Evolutionary conservation across 2,888 invertebrate genomes (phyloP).

Genomic region (Tachina grossa): DNA sequence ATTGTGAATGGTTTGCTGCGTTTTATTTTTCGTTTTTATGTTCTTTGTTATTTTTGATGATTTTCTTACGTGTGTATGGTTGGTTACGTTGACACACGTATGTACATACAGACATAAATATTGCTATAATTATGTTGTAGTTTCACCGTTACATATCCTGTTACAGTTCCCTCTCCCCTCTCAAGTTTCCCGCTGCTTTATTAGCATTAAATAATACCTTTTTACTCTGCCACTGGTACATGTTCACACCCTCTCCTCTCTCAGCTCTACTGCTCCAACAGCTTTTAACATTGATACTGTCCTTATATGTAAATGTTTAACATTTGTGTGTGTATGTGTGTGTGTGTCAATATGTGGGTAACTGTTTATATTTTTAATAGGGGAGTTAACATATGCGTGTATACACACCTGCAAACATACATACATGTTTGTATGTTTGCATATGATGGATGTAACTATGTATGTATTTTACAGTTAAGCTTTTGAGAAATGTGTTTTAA

Average conservation of each 20-base stretch:
- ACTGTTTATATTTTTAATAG: conserved; percentile 13
- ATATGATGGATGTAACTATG: neutral
- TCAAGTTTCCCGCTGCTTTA: neutral
- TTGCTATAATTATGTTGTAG: neutral
- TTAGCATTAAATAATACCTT: conserved; percentile 10
- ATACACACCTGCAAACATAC: neutral
- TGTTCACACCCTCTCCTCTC: conserved; percentile 21
- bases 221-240: conserved; percentile 7
- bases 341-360: neutral
- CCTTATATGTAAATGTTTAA: neutral
- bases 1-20: conserved; percentile 31
- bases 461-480: conserved; percentile 16
- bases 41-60: conserved; percentile 14
- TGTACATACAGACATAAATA: neutral
- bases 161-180: neutral
- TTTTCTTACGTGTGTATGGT: neutral
- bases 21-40: conserved; percentile 4
- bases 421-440: neutral
- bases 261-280: neutral
- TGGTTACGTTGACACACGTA: conserved; percentile 1
- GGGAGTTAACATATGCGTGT: neutral
- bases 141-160: conserved; percentile 41
- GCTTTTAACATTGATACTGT: conserved; percentile 9
- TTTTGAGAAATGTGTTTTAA: conserved; percentile 31
- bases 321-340: neutral